A percentile compares a stretch with the other conserved stretches of the same genome.
Conservation (phyloP, 2,113 vertebrate genomes). For the Seriola dumerili region DNA sequence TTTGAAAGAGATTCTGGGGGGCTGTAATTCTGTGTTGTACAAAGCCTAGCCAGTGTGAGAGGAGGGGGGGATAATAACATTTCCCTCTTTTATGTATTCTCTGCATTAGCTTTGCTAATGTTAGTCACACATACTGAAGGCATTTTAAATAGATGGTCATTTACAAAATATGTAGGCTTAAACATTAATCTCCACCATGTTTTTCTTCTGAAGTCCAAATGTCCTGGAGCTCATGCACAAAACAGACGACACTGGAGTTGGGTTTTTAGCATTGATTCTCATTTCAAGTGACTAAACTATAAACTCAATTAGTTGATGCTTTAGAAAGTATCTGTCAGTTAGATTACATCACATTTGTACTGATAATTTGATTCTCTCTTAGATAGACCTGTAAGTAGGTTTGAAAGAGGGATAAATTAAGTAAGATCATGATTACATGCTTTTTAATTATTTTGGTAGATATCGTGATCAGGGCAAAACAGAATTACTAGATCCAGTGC, state of each 20-base stretch:
- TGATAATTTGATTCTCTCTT: background rate
- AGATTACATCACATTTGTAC: background rate
- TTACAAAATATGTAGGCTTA: conserved; percentile 14
- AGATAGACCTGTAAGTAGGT: background rate
- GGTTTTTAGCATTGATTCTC: background rate
- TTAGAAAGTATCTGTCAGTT: background rate
- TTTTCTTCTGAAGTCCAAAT: conserved; percentile 18
- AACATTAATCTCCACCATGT: conserved; percentile 23
- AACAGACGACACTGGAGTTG: background rate
- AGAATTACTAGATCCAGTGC: background rate
- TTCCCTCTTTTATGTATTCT: conserved; percentile 29
- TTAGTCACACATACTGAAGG: conserved; percentile 43
- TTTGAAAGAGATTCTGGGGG: conserved; percentile 72
- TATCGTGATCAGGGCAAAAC: background rate
- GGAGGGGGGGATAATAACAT: conserved; percentile 51
- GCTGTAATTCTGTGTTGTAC: conserved; percentile 64
- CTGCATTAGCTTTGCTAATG: conserved; percentile 43
- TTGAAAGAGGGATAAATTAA: background rate
- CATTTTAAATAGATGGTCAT: conserved; percentile 16
- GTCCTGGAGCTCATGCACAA: background rate
- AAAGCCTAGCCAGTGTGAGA: conserved; percentile 53
- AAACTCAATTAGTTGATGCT: background rate
- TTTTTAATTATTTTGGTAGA: background rate
- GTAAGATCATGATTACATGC: background rate
- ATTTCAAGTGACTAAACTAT: background rate